These are phyloP conservation scores for Adelognathus sp. DNA, from an alignment of 2,888 invertebrate species.

Conservation along the genomic window DNA sequence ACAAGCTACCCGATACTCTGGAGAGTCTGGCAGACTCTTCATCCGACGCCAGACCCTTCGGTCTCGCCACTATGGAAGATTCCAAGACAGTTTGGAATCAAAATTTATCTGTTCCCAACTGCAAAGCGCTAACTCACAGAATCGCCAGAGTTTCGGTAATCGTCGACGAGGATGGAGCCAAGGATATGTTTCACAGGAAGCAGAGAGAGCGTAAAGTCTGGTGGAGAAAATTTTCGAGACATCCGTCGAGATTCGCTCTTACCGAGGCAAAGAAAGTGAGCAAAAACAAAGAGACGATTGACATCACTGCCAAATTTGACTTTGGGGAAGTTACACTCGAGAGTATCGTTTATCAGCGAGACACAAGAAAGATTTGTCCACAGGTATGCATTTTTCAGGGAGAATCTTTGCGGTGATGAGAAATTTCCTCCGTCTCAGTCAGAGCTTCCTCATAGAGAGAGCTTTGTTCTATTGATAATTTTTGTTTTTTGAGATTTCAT, in stretches of 20 bases:
- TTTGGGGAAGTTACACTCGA: slow-evolving; percentile 86
- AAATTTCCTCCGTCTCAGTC: no score
- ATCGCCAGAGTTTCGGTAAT: slow-evolving; percentile 70
- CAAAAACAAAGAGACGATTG: slow-evolving; percentile 81
- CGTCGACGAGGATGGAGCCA: slow-evolving; percentile 78
- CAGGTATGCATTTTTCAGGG: slow-evolving; percentile 54
- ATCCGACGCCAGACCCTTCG: slow-evolving; percentile 69
- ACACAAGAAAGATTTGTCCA: slow-evolving; percentile 66
- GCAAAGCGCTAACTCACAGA: slow-evolving; percentile 63
- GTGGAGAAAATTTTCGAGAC: slow-evolving; percentile 89
- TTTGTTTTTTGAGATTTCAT: no score
- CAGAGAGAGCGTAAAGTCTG: slow-evolving; percentile 91
- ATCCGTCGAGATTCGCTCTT: slow-evolving; percentile 87
- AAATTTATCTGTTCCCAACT: slow-evolving; percentile 43
- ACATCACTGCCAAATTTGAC: slow-evolving; percentile 86
- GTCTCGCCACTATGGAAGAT: slow-evolving; percentile 69
- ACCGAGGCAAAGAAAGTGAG: slow-evolving; percentile 83
- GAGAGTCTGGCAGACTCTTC: slow-evolving; percentile 59
- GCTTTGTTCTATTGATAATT: no score
- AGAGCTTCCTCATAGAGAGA: no score
- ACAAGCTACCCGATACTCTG: slow-evolving; percentile 64
- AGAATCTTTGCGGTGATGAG: no score
- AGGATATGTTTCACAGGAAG: slow-evolving; percentile 88
- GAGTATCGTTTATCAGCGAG: slow-evolving; percentile 80
- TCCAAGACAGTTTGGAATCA: slow-evolving; percentile 70